Base-by-base conservation (phyloP, 2,113 vertebrate genomes). In the Corythornis cristatus region DNA sequence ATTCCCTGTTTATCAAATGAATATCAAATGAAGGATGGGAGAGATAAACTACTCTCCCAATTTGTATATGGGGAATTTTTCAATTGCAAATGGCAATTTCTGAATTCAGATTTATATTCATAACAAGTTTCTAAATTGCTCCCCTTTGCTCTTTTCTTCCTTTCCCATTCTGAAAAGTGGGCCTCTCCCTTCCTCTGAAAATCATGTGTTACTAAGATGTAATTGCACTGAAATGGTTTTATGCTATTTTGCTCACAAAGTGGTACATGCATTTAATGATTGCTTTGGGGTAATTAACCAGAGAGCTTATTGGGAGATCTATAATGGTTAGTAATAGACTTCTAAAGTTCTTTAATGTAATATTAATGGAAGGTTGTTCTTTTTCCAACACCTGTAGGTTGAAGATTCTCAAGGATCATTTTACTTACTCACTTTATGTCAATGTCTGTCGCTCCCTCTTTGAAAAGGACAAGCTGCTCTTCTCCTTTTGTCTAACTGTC, bases 381-480 rank as follows among this genome's bases (percentile, higher is more conserved):
- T 58, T 76, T 58, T 86, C 57, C 16, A 6, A 53, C 28, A 51
- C 37, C 9, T 89, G 18, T 81, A 99, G 99, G 89, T 93, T 99
- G 45, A 98, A 98, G 66, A 98, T 98, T 92, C 98, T 99, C 75
- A 98, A 91, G 95, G 98, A 99, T 84, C 98, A 99, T 89, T 99
- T 99, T 81, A 99, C 98, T 19, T 99, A 98, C 70, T 97, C 98
- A 1, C 97, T 99, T 42, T 99, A 99, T 12, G 95, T 98, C 66
- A 99, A 98, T n/a, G 91, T 99, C 77, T 99, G 98, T 83, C 98
- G 98, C n/a, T 99, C 98, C 3, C 98, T 99, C 43, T 99, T 99
- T 95, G 99, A 99, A 96, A 99, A 99, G 96, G 98, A 99, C 94
- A 99, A 99, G 86, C 97, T 99, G 57, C 98, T 99, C 40, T 99